Evolutionary conservation across 2,113 vertebrate genomes (phyloP).

Genomic region (Periophthalmodon schlosseri): DNA sequence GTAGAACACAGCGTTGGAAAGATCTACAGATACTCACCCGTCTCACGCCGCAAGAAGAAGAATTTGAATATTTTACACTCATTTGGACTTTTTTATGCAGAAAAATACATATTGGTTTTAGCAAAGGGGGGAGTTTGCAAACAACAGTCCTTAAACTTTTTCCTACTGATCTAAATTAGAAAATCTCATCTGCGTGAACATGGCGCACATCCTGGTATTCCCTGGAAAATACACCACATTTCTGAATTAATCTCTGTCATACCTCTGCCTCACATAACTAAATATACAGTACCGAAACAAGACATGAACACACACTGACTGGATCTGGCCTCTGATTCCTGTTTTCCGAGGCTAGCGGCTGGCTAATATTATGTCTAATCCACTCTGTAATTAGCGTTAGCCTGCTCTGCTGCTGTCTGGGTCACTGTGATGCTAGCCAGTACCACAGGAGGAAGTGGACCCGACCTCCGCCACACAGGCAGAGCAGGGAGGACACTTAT

Average conservation of each 20-base stretch:
- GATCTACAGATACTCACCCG: no score
- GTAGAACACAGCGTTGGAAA: no score
- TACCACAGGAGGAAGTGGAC: conserved; percentile 52
- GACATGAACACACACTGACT: conserved; percentile 13
- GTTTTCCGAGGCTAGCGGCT: conserved; percentile 56
- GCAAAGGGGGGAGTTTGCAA: no score
- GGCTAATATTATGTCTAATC: conserved; percentile 72
- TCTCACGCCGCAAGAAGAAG: no score
- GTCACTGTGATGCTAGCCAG: conserved; percentile 57
- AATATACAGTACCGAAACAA: conserved; percentile 6
- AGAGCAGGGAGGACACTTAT: conserved; percentile 41
- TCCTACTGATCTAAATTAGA: no score
- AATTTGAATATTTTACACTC: no score
- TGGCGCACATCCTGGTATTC: not conserved
- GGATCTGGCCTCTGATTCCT: conserved; percentile 44
- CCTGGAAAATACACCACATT: not conserved
- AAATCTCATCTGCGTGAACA: not conserved
- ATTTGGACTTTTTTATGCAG: no score
- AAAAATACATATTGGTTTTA: no score
- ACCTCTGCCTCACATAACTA: not conserved
- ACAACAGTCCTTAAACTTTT: no score
- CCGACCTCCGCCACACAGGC: conserved; percentile 37
- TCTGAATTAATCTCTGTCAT: not conserved
- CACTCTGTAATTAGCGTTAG: conserved; percentile 73
- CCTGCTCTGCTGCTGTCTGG: conserved; percentile 68